A percentile compares a stretch with the other conserved stretches of the same genome.
These are phyloP conservation scores for Hymenopus coronatus DNA, from an alignment of 2,888 invertebrate species.

Conservation along the genomic window DNA sequence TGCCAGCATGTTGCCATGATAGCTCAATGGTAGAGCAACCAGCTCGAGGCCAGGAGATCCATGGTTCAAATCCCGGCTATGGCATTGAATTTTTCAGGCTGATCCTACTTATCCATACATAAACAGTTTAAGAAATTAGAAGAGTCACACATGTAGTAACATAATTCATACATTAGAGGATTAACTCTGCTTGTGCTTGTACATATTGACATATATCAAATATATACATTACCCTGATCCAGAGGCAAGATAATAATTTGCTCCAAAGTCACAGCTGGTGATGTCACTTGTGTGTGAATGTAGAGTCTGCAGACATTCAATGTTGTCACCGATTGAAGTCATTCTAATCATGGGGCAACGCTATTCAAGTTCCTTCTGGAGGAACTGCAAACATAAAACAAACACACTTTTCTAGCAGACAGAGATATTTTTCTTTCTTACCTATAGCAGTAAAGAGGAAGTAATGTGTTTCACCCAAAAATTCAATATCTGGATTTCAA, in stretches of 20 bases:
- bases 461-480: too few species aligned
- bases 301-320: constrained; percentile 52
- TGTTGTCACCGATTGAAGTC: constrained; percentile 29
- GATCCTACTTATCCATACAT: too few species aligned
- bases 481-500: too few species aligned
- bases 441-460: too few species aligned
- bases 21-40: too few species aligned
- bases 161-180: background rate
- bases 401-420: background rate
- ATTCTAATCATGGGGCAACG: constrained; percentile 26
- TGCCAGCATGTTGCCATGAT: too few species aligned
- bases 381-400: background rate
- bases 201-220: too few species aligned
- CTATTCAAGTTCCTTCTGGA: background rate
- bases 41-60: too few species aligned
- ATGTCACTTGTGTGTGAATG: constrained; percentile 60
- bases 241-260: constrained; percentile 56
- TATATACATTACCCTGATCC: constrained; percentile 58
- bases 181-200: background rate
- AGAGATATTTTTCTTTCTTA: too few species aligned
- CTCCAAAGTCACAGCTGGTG: constrained; percentile 62
- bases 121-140: background rate
- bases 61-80: too few species aligned
- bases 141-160: background rate
- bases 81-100: too few species aligned